Base-by-base conservation (phyloP, 2,113 vertebrate genomes). In the Xiphophorus couchianus region DNA sequence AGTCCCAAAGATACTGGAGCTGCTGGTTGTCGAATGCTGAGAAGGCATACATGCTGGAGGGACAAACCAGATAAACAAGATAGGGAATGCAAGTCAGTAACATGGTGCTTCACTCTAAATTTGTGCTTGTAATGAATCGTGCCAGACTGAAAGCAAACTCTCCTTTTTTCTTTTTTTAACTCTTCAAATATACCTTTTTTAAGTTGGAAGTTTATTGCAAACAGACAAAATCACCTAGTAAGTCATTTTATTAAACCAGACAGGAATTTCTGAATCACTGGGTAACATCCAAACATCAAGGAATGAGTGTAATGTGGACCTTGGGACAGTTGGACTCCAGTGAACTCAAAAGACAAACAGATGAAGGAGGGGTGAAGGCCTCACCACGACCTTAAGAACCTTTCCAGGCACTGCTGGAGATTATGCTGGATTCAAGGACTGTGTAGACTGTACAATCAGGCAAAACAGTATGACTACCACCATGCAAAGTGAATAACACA, bases 1-100 rank as follows among this genome's bases (percentile, higher is more conserved):
- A 99, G 93, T 99, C 97, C 98, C 98, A 99, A 2, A 99, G 95
- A 71, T 97, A 96, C 94, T 99, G 97, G 48, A 99, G 93, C 88
- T 98, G 96, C 90, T 97, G 96, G 95, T 99, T 99, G 91, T 99
- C 97, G 14, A 97, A 92, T 12, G 97, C 97, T 0, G 96, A 96
- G 93, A 99, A 99, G 64, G 98, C 96, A 4, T 98, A 98, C 91
- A 94, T 94, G 88, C 98, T 99, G 75, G 69, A 88, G 76, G 67
- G 72, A 66, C 35, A 73, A 30, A 72, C 31, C 42, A 69, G 31
- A 81, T 15, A 54, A 27, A 33, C 5, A 51, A 31, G 48, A 73
- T 8, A 74, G 68, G 48, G n/a, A 70, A 48, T 27, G 71, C 0
- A n/a, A 33, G 37, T 65, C 28, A 39, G 70, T 64, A 73, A 74